phyloP scores from a whole-genome alignment of 2,797 vertebrate genomes.

The Tympanoctomys barrerae region DNA sequence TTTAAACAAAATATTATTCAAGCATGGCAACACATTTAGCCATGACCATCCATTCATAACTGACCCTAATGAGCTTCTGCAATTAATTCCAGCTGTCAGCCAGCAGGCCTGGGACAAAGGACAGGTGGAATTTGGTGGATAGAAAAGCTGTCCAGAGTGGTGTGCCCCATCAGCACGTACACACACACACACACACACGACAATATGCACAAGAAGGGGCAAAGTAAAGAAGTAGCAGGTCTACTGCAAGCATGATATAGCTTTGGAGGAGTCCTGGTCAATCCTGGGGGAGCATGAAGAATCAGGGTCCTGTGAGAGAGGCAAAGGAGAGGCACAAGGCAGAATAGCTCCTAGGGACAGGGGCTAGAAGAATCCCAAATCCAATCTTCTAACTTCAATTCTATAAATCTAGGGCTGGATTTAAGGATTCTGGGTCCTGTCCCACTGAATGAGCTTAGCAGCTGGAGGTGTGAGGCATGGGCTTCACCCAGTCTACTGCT shows the following conservation, averaged over 20 bases:
- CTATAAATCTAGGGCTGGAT: background rate
- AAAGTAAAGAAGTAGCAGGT: background rate
- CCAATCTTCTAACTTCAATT: background rate
- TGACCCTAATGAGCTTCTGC: background rate
- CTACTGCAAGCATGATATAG: background rate
- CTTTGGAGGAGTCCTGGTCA: background rate
- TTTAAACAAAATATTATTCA: slow-evolving; percentile 30
- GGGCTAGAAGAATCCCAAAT: background rate
- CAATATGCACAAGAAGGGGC: too few relatives aligned
- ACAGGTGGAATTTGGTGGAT: too few relatives aligned
- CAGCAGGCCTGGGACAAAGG: background rate
- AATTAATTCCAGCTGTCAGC: background rate
- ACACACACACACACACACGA: background rate
- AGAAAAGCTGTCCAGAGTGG: background rate
- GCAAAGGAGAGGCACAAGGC: background rate
- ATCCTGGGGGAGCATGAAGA: background rate
- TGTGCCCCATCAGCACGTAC: background rate
- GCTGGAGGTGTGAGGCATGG: too few relatives aligned
- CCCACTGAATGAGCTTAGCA: background rate
- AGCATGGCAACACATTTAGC: background rate
- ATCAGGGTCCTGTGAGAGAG: background rate
- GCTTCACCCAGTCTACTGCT: background rate
- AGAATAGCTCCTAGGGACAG: background rate
- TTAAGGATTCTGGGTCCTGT: fast-evolving
- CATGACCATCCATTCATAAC: background rate